Evolutionary conservation across 2,888 invertebrate genomes (phyloP).

Genomic region (Anaspis maculata): DNA sequence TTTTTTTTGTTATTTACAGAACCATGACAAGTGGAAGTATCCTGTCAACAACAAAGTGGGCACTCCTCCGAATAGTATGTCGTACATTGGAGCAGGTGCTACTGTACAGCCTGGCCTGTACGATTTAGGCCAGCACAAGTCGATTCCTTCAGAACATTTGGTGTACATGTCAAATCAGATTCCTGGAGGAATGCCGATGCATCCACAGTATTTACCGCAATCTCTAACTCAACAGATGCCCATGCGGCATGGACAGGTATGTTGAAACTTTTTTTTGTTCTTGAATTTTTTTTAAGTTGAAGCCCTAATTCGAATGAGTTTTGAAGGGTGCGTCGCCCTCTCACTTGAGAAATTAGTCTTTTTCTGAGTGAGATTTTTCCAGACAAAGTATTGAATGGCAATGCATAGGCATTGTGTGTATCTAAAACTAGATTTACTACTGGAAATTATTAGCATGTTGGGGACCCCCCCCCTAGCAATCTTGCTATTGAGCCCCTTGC

Average conservation of each 20-base stretch:
- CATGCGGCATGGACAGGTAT: slow-evolving; percentile 25
- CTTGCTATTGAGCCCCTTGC: no score
- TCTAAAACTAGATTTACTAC: no score
- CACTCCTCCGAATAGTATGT: slow-evolving; percentile 42
- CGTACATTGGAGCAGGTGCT: slow-evolving; percentile 48
- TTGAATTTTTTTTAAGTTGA: no score
- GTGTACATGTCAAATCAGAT: slow-evolving; percentile 54
- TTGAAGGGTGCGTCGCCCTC: no score
- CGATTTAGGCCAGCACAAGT: slow-evolving; percentile 49
- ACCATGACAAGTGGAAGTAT: slow-evolving; percentile 82
- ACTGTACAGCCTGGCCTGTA: slow-evolving; percentile 47
- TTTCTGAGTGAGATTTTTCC: no score
- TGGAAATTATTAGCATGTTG: no score
- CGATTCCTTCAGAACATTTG: slow-evolving; percentile 46
- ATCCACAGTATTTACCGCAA: slow-evolving; percentile 32
- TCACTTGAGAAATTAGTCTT: no score
- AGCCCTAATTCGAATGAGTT: no score
- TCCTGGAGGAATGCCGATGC: slow-evolving; percentile 46
- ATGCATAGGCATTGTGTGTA: no score
- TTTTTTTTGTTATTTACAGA: no score
- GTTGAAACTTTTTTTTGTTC: slow-evolving; percentile 5
- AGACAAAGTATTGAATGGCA: no score
- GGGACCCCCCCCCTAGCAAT: no score
- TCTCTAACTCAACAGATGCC: slow-evolving; percentile 34
- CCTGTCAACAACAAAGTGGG: slow-evolving; percentile 52